phyloP scores from a whole-genome alignment of 64 coral and sea anemone species.

The Catalaphyllia jardinei region DNA sequence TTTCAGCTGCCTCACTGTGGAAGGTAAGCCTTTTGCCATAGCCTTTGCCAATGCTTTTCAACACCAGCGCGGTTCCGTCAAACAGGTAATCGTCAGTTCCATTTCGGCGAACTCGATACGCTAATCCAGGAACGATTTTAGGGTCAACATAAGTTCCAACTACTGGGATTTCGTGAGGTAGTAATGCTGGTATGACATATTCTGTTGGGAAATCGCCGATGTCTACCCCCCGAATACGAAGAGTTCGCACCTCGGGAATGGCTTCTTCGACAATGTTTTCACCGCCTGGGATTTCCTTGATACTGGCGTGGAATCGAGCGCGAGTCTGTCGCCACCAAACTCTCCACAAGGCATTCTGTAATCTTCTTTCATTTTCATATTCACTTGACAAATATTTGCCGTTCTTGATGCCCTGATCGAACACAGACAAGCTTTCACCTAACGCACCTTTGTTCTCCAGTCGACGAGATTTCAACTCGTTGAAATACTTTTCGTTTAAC shows the following conservation, averaged over 20 bases:
- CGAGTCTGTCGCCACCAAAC: slow-evolving; percentile 79
- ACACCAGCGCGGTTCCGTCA: slow-evolving; percentile 59
- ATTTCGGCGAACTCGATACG: slow-evolving; percentile 64
- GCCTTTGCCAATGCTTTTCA: slow-evolving; percentile 61
- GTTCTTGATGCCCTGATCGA: slow-evolving; percentile 76
- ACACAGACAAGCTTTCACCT: slow-evolving; percentile 19
- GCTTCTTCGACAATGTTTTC: slow-evolving; percentile 63
- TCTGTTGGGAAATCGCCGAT: slow-evolving; percentile 90
- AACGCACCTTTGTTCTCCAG: slow-evolving; percentile 14
- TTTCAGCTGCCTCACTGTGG: slow-evolving; percentile 66
- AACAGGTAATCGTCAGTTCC: slow-evolving; percentile 74
- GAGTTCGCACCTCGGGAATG: slow-evolving; percentile 42
- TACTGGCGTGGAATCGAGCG: slow-evolving; percentile 41
- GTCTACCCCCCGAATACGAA: slow-evolving; percentile 53
- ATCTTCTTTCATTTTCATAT: slow-evolving; percentile 67
- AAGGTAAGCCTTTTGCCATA: slow-evolving; percentile 92
- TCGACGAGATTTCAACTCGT: slow-evolving; percentile 25
- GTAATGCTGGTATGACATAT: slow-evolving; percentile 68
- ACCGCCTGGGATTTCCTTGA: slow-evolving; percentile 20
- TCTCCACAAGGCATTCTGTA: slow-evolving; percentile 90
- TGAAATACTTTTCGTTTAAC: slow-evolving; percentile 69
- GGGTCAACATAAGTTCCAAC: slow-evolving; percentile 73
- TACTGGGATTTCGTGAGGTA: slow-evolving; percentile 71
- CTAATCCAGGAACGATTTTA: slow-evolving; percentile 65
- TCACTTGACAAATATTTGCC: slow-evolving; percentile 56